These are phyloP conservation scores for Aphidius gifuensis DNA, from an alignment of 1,140 invertebrate species.

Conservation along the genomic window DNA sequence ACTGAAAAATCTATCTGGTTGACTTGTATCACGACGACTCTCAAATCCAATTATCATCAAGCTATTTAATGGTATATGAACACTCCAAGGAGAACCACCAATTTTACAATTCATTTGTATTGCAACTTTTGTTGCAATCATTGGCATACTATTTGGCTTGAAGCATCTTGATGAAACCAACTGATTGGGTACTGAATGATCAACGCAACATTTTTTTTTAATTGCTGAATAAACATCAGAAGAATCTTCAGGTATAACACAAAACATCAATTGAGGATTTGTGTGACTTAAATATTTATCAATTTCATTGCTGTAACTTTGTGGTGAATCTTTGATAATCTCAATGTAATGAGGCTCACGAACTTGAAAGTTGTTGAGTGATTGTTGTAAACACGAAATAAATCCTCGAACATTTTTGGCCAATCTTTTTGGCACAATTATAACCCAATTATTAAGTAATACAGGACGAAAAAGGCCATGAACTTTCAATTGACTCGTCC, in stretches of 20 bases:
- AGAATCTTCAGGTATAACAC: not conserved
- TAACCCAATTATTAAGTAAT: constrained; percentile 1
- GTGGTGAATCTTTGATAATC: not conserved
- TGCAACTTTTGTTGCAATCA: constrained; percentile 3
- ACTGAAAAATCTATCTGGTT: constrained; percentile 2
- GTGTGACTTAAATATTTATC: not conserved
- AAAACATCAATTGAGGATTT: not conserved
- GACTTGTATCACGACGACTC: constrained; percentile 75
- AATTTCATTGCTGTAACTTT: not conserved
- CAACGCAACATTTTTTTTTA: not conserved
- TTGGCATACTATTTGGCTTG: not conserved
- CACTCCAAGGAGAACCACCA: constrained; percentile 3
- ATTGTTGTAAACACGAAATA: not conserved
- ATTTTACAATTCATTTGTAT: constrained; percentile 8
- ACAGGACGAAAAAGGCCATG: not conserved
- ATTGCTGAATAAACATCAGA: not conserved
- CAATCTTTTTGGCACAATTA: constrained; percentile 1
- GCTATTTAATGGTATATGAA: constrained; percentile 1
- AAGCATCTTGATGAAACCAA: not conserved
- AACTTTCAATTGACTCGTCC: not conserved
- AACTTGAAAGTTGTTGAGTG: not conserved
- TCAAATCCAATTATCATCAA: constrained; percentile 77
- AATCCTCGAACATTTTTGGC: not conserved
- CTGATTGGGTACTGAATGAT: not conserved
- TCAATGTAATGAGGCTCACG: constrained; percentile 1